Percentiles rank a stretch among this genome's conserved stretches.
These are phyloP conservation scores for Omphaloscelis lunosa DNA, from an alignment of 2,888 invertebrate species.

Conservation along the genomic window DNA sequence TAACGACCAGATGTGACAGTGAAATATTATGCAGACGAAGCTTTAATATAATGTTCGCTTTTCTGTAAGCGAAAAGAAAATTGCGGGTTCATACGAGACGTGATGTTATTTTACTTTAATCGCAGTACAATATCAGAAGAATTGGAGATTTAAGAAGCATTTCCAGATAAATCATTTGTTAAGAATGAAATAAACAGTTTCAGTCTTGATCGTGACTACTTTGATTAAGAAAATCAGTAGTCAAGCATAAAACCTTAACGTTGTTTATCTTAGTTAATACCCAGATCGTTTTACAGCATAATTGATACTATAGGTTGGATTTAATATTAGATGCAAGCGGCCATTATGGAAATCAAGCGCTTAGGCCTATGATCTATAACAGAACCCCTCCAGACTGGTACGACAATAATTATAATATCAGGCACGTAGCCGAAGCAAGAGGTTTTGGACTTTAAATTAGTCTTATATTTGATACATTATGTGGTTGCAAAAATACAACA, in stretches of 20 bases:
- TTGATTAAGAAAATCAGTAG: no score
- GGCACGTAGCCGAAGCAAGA: neutral
- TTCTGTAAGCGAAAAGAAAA: constrained; percentile 26
- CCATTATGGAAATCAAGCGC: constrained; percentile 41
- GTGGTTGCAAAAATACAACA: constrained; percentile 34
- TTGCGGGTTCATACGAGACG: constrained; percentile 2
- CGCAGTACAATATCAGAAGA: neutral
- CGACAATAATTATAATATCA: constrained; percentile 6
- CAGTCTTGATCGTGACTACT: no score
- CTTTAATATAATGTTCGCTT: constrained; percentile 18
- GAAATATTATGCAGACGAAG: constrained; percentile 38
- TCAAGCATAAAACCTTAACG: constrained; percentile 16
- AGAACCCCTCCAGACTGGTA: constrained; percentile 1
- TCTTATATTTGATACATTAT: neutral
- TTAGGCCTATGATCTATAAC: constrained; percentile 44
- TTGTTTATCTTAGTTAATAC: constrained; percentile 33
- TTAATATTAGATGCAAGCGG: constrained; percentile 16
- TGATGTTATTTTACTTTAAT: constrained; percentile 18
- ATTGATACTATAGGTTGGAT: constrained; percentile 28
- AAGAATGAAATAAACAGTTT: neutral
- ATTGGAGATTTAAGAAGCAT: neutral
- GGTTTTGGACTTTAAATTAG: neutral
- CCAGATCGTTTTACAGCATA: constrained; percentile 39
- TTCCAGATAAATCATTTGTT: neutral
- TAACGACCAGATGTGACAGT: constrained; percentile 55